These are phyloP conservation scores for Scolopax bukidnonensis DNA, from an alignment of 2,797 vertebrate genomes.

Conservation along the genomic window DNA sequence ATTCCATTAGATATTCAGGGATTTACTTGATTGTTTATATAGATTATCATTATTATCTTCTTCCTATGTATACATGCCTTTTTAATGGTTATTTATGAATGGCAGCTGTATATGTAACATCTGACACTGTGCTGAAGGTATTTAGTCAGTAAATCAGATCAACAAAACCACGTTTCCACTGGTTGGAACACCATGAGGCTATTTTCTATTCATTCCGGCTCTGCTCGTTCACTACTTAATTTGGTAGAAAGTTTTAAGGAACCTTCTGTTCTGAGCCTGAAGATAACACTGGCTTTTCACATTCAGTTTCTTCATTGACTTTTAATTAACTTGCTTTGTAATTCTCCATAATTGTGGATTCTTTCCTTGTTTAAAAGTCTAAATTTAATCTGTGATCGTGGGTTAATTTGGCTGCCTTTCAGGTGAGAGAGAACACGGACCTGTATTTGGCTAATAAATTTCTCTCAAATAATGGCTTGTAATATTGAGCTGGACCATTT, in stretches of 20 bases:
- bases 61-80: background rate
- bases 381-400: background rate
- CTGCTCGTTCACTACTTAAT: background rate
- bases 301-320: background rate
- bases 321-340: background rate
- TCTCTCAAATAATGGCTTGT: background rate
- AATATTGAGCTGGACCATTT: background rate
- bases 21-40: background rate
- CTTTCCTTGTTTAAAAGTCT: background rate
- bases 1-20: background rate
- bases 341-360: background rate
- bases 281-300: background rate
- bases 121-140: background rate
- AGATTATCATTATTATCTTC: background rate
- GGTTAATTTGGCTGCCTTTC: background rate
- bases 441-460: background rate
- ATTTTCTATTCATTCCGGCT: background rate
- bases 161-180: background rate
- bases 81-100: background rate
- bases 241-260: slow-evolving; percentile 5
- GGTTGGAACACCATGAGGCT: background rate
- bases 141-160: background rate
- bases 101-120: background rate
- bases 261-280: background rate
- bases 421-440: background rate